Percentiles rank a stretch among this genome's conserved stretches.
Conservation (phyloP, 2,888 invertebrate genomes). For the Mellilla xanthometata region DNA sequence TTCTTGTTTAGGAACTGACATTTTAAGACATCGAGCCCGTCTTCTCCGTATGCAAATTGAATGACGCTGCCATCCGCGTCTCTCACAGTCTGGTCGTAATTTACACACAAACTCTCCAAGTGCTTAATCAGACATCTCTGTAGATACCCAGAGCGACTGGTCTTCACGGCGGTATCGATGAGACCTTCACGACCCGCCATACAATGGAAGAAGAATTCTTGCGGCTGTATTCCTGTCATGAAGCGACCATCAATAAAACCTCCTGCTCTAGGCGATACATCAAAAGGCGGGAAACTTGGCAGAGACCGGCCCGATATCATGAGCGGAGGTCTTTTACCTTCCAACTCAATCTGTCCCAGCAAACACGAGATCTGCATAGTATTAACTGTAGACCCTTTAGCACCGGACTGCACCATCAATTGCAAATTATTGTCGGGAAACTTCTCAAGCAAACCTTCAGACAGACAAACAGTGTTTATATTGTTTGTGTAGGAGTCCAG, state of each 20-base stretch:
- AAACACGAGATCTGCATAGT: conserved; percentile 99
- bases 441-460: conserved; percentile 90
- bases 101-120: conserved; percentile 96
- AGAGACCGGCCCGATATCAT: conserved; percentile 96
- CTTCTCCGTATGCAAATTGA: conserved; percentile 97
- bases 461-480: conserved; percentile 93
- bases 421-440: conserved; percentile 99
- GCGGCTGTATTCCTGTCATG: conserved; percentile 98
- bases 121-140: conserved; percentile 99
- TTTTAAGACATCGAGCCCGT: conserved; percentile 94
- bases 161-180: conserved; percentile 99
- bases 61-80: conserved; percentile 97
- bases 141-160: conserved; percentile 98
- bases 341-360: conserved; percentile 98
- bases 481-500: conserved; percentile 94
- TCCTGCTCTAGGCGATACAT: conserved; percentile 94
- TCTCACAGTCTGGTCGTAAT: conserved; percentile 97
- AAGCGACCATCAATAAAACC: conserved; percentile 98
- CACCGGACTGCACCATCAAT: conserved; percentile 98
- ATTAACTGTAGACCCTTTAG: conserved; percentile 99
- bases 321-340: conserved; percentile 97
- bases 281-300: conserved; percentile 95
- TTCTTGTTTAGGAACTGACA: conserved; percentile 91
- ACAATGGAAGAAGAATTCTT: conserved; percentile 99
- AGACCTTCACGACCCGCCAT: conserved; percentile 99